These are phyloP conservation scores for Crotalus adamanteus DNA, from an alignment of 2,797 vertebrate species.

Conservation along the genomic window DNA sequence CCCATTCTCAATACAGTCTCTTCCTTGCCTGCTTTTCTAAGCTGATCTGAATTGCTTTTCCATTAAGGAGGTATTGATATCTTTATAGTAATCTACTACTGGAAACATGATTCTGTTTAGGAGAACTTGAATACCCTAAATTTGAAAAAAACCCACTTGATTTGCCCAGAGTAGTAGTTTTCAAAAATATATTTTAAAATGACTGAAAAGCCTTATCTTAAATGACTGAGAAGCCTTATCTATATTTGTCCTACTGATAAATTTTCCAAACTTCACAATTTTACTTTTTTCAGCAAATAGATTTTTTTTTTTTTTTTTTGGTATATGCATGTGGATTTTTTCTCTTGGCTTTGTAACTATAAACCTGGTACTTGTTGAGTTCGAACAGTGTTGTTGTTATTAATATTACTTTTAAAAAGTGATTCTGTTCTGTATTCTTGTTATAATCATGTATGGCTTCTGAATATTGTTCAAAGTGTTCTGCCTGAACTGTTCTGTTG, in stretches of 20 bases:
- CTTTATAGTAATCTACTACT: background rate
- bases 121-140: background rate
- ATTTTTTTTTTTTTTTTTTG: background rate
- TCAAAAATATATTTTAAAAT: background rate
- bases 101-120: background rate
- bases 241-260: conserved; percentile 41
- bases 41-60: background rate
- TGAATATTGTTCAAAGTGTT: background rate
- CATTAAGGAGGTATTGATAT: background rate
- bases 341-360: background rate
- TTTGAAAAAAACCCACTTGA: background rate
- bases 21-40: background rate
- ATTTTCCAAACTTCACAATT: conserved; percentile 47
- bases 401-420: background rate
- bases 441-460: background rate
- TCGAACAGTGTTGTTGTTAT: background rate
- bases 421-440: background rate
- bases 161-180: background rate
- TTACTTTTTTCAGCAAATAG: conserved; percentile 8
- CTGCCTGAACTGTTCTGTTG: background rate
- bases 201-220: background rate
- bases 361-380: background rate
- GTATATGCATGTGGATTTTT: background rate
- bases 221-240: conserved; percentile 5
- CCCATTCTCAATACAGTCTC: too few species aligned